These are phyloP conservation scores for Jaculus jaculus DNA, from an alignment of 2,113 vertebrate genomes.

Conservation along the genomic window DNA sequence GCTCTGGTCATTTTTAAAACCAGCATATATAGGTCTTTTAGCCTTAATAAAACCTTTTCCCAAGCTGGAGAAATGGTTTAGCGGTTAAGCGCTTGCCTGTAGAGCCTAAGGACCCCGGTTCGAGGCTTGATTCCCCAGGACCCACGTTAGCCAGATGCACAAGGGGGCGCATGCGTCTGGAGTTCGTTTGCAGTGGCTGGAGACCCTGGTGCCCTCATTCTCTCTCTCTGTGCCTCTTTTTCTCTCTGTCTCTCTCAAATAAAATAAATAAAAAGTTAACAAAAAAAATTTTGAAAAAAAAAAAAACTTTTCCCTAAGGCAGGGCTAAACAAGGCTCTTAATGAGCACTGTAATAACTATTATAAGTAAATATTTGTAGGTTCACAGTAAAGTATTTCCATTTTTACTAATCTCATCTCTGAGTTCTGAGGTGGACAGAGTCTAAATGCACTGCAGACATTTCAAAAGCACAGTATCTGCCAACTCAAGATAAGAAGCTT, in stretches of 20 bases:
- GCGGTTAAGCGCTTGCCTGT: no score
- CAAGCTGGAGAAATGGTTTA: no score
- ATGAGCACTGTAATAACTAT: not conserved
- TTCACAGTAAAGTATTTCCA: not conserved
- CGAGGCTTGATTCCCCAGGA: no score
- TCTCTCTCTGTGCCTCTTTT: no score
- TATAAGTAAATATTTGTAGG: not conserved
- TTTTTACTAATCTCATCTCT: not conserved
- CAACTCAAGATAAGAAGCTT: not conserved
- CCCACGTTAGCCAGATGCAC: no score
- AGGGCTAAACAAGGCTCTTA: constrained; percentile 22
- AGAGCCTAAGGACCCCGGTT: no score
- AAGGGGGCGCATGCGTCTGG: no score
- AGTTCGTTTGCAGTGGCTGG: not conserved
- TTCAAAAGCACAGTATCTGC: not conserved
- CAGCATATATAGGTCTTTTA: not conserved
- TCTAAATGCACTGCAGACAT: not conserved
- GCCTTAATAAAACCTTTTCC: constrained; percentile 12
- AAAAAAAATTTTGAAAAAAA: no score
- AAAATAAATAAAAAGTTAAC: no score
- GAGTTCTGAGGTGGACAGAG: not conserved
- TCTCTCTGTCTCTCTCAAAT: no score
- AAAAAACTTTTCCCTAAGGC: not conserved
- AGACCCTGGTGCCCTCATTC: no score
- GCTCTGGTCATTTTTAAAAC: constrained; percentile 21